phyloP scores from a whole-genome alignment of 2,888 invertebrate genomes.

The Isotomurus palustris region DNA sequence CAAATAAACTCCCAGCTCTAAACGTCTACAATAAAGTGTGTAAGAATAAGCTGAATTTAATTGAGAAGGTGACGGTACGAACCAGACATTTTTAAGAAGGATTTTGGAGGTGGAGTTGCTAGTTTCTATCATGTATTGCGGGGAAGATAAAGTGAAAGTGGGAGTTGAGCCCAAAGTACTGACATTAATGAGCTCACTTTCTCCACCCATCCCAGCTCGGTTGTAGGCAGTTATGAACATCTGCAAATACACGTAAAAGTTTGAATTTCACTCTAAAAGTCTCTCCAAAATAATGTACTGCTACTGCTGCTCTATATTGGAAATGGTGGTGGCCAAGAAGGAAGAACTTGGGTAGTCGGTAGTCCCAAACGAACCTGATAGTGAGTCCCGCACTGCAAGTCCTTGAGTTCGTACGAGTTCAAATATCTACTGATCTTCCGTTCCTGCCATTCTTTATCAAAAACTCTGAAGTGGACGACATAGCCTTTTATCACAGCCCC shows the following conservation, averaged over 20 bases:
- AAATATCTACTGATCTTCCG: constrained; percentile 62
- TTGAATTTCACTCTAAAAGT: background rate
- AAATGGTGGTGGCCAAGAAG: background rate
- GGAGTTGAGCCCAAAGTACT: constrained; percentile 38
- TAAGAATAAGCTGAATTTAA: too few relatives aligned
- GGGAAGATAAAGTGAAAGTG: constrained; percentile 24
- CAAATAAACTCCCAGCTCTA: too few relatives aligned
- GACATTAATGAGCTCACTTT: constrained; percentile 59
- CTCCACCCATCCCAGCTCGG: constrained; percentile 65
- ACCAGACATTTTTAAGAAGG: constrained; percentile 38
- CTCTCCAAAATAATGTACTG: background rate
- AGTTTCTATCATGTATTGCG: constrained; percentile 38
- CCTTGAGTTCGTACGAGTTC: constrained; percentile 62
- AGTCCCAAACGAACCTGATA: constrained; percentile 54
- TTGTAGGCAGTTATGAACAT: constrained; percentile 66
- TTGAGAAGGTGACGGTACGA: too few relatives aligned
- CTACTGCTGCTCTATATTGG: background rate
- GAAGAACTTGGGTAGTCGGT: background rate
- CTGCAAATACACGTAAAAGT: constrained; percentile 18
- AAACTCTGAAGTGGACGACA: constrained; percentile 62
- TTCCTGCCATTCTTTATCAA: constrained; percentile 64
- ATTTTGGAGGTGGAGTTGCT: constrained; percentile 40
- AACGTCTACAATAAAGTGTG: too few relatives aligned
- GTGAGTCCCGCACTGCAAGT: constrained; percentile 65
- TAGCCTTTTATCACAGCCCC: constrained; percentile 66